Evolutionary conservation across 2,888 invertebrate genomes (phyloP), one percentile per base, ranked within the genome.

Genomic region (Eupithecia abbreviata): DNA sequence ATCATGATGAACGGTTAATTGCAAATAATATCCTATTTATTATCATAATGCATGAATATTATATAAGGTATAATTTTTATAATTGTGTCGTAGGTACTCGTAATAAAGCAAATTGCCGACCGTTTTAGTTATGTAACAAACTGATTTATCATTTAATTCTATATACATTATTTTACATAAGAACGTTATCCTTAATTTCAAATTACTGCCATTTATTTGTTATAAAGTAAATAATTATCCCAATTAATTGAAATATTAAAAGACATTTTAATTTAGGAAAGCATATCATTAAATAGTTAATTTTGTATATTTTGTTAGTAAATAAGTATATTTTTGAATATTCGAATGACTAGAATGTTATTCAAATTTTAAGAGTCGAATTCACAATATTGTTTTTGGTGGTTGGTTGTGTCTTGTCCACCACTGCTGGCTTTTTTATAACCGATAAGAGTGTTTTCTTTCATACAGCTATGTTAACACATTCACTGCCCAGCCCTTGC

Each of bases 211-310:
- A 73, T 73, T 43, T 10, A n/a, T 43, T 43, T 45, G 41, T 68
- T 10, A 67, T 43, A n/a, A n/a, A 43, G 15, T 43, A 68, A n/a
- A n/a, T 41, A 15, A 45, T 10, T 43, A 43, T 43, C n/a, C n/a
- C 15, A 68, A 45, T n/a, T 42, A 12, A 41, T 15, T n/a, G 15
- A 68, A 43, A 9, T 30, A 62, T 12, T 43, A 76, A 76, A 71
- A 74, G 67, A 74, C 67, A 77, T 77, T 71, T 73, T 71, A 55
- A 30, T 73, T 77, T 73, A 76, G 47, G 67, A 49, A 71, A 43
- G 43, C 77, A 77, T 77, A 77, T 77, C 73, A 77, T 71, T 58
- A 51, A 41, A 66, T n/a, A 71, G 43, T 58, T 43, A 43, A 71
- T 58, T 71, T 71, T n/a, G 55, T 55, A 71, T 58, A 43, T 43